Evolutionary conservation across 1,140 invertebrate species (phyloP), one percentile per base, ranked within the genome.

Genomic region (Macrotrachela quadricornifera): DNA sequence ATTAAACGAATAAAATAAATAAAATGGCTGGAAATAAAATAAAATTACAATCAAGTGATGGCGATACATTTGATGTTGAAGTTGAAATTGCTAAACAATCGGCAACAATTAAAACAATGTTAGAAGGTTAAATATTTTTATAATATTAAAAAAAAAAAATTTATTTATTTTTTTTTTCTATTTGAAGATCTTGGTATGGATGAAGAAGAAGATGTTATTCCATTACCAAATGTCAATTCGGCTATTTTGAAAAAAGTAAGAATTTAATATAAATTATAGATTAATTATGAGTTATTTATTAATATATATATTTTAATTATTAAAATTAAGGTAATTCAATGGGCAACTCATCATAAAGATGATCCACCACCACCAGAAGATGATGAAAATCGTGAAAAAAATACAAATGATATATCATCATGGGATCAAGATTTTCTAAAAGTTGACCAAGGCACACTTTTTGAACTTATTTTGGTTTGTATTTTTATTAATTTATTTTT

Each of bases 391-490:
- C 92, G 91, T 67, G 91, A 97, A 65, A 96, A 96, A 61, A 71
- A 91, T 14, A 96, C 91, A 10, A 92, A 99, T 73, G 92, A 97
- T 64, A 97, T 99, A 56, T 85, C 82, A 44, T 86, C 85, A 0
- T 99, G 92, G 92, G 94, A 97, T 76, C 85, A 87, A 0, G 94
- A 99, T 68, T 99, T 97, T 62, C 72, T 99, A 0, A 97, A 79
- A 65, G 76, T 75, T 21, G 92, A 97, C 67, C 86, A 91, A 68
- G 91, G 91, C 49, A 96, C 90, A 12, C 70, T 97, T 1, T 96
- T 96, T 67, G 90, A 95, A 73, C 71, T 96, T 13, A 96, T 81
- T 48, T 43, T 76, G 73, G 21, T 30, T 30, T 14, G 13, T 21
- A 17, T 38, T 39, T 40, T 30, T 21, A n/a, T n/a, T n/a, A n/a